These are phyloP conservation scores for Drosophila bifasciata DNA, from an alignment of 1,140 invertebrate genomes.

Conservation along the genomic window DNA sequence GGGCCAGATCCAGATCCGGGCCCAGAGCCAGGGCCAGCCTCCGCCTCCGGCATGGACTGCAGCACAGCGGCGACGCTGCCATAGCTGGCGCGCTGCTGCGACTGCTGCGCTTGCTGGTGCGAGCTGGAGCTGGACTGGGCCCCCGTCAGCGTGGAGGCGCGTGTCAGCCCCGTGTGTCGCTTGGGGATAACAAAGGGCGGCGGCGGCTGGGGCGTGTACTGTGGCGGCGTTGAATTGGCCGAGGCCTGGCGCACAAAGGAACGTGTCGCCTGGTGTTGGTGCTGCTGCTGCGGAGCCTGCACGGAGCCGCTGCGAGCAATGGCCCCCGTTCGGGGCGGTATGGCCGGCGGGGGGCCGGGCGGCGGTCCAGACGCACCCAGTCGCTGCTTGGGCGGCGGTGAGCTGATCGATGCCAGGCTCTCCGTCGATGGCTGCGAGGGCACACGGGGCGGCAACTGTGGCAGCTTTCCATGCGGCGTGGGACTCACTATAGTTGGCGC, in stretches of 20 bases:
- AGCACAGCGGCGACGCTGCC: constrained; percentile 68
- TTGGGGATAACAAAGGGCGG: constrained; percentile 86
- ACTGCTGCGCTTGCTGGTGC: constrained; percentile 56
- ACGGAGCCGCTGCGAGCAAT: constrained; percentile 77
- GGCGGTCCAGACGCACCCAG: constrained; percentile 58
- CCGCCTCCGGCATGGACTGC: constrained; percentile 64
- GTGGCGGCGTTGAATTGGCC: constrained; percentile 82
- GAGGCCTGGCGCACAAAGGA: constrained; percentile 75
- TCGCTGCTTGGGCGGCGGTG: constrained; percentile 63
- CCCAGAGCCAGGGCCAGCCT: constrained; percentile 33
- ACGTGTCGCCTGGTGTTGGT: constrained; percentile 19
- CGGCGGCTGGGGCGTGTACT: constrained; percentile 84
- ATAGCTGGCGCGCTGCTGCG: constrained; percentile 72
- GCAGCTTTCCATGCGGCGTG: constrained; percentile 39
- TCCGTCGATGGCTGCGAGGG: constrained; percentile 71
- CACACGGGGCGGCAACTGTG: constrained; percentile 74
- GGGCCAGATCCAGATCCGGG: constrained; percentile 43
- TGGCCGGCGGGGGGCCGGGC: constrained; percentile 84
- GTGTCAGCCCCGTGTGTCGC: constrained; percentile 70
- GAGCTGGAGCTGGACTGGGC: not conserved
- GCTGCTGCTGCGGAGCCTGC: constrained; percentile 39
- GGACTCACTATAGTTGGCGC: constrained; percentile 3
- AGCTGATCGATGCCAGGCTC: constrained; percentile 67
- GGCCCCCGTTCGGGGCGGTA: constrained; percentile 77
- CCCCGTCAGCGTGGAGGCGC: constrained; percentile 64